Percentiles rank a stretch among this genome's conserved stretches.
These are phyloP conservation scores for Epirrita christyi DNA, from an alignment of 2,888 invertebrate genomes.

Conservation along the genomic window DNA sequence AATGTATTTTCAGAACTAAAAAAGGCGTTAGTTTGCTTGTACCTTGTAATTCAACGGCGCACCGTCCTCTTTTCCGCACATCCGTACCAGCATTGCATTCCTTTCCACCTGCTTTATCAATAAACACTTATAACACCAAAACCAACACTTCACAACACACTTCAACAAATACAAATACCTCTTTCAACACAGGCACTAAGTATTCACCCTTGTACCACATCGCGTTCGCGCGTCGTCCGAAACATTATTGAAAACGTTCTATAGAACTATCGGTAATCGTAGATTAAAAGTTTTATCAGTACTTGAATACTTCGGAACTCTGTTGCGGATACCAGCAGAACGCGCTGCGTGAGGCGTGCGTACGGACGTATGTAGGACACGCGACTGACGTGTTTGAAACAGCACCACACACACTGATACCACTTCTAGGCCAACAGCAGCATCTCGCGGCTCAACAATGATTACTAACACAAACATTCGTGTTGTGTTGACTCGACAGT, in stretches of 20 bases:
- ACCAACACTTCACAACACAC: conserved; percentile 30
- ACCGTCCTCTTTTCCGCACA: conserved; percentile 64
- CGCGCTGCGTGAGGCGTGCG: conserved; percentile 7
- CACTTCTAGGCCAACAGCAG: conserved; percentile 59
- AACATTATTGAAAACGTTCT: conserved; percentile 24
- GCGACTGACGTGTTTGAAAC: conserved; percentile 36
- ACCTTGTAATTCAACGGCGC: conserved; percentile 64
- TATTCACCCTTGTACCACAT: conserved; percentile 57
- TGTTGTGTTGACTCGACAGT: conserved; percentile 40
- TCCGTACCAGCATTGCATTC: conserved; percentile 59
- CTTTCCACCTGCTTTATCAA: conserved; percentile 43
- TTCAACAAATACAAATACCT: conserved; percentile 44
- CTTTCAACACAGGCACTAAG: conserved; percentile 53
- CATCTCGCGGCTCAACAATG: conserved; percentile 42
- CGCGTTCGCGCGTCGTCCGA: conserved; percentile 28
- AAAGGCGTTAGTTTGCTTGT: conserved; percentile 16
- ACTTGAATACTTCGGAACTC: background rate
- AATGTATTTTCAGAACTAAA: too few relatives aligned
- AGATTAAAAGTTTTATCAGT: conserved; percentile 29
- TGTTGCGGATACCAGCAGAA: conserved; percentile 6
- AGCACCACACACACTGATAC: conserved; percentile 43
- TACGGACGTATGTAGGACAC: conserved; percentile 20
- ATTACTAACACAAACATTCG: conserved; percentile 52
- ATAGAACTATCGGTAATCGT: conserved; percentile 11
- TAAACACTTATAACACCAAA: conserved; percentile 41